A percentile compares a stretch with the other conserved stretches of the same genome.
Evolutionary conservation across 2,797 vertebrate species (phyloP).

Genomic region (Chiroxiphia lanceolata): DNA sequence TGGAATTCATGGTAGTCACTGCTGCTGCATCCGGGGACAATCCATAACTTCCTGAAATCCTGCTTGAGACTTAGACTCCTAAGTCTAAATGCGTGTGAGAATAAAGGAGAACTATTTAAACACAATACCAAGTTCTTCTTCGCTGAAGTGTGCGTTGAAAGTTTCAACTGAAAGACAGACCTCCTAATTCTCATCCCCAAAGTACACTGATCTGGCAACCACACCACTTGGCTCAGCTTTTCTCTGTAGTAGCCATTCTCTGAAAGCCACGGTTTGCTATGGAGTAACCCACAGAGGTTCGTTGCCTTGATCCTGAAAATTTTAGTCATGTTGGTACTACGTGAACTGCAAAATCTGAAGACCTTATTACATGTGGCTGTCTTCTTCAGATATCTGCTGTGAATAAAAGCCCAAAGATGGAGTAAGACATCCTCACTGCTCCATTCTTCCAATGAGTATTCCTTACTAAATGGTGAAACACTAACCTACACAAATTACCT

Average conservation of each 20-base stretch:
- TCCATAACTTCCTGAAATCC: not conserved
- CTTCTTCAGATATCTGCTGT: not conserved
- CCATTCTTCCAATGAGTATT: not conserved
- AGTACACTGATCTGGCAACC: not conserved
- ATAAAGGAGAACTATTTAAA: not conserved
- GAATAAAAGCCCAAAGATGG: fast-evolving
- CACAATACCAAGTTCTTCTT: not conserved
- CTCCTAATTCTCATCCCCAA: not conserved
- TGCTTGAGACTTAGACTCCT: too few relatives aligned
- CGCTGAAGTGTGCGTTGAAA: not conserved
- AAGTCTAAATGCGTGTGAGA: not conserved
- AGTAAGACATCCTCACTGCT: not conserved
- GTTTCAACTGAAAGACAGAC: not conserved
- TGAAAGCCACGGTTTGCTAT: not conserved
- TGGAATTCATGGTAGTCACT: not conserved
- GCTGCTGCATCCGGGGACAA: not conserved
- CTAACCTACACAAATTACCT: not conserved
- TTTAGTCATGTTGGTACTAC: not conserved
- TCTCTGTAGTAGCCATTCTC: not conserved
- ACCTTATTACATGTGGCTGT: not conserved
- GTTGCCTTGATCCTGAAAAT: not conserved
- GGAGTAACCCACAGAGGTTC: fast-evolving
- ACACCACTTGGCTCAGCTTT: not conserved
- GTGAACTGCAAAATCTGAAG: not conserved
- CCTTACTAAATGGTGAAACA: not conserved